Evolutionary conservation across 2,888 invertebrate species (phyloP).

Genomic region (Ferrisia virgata): DNA sequence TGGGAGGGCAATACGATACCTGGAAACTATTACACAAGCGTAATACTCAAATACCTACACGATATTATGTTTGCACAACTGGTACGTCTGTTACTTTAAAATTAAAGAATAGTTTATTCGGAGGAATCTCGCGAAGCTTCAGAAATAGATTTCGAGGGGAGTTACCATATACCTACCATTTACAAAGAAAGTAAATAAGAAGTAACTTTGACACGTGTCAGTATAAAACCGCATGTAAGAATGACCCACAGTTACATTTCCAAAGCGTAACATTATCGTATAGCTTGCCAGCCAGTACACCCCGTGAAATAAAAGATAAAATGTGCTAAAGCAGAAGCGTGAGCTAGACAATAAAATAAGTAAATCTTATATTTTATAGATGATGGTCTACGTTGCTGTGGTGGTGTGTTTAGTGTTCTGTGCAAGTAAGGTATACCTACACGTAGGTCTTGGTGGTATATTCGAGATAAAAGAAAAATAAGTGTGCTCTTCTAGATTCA

Average conservation of each 20-base stretch:
- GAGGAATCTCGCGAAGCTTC: not conserved
- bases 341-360: not conserved
- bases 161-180: too few species aligned
- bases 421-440: too few species aligned
- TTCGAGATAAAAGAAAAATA: not conserved
- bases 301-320: not conserved
- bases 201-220: slow-evolving; percentile 14
- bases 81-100: too few species aligned
- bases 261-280: not conserved
- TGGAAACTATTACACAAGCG: not conserved
- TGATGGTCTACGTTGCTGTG: too few species aligned
- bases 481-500: not conserved
- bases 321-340: not conserved
- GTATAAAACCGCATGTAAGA: not conserved
- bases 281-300: not conserved
- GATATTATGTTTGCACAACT: slow-evolving; percentile 14
- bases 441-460: too few species aligned
- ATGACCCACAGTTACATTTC: not conserved
- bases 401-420: too few species aligned
- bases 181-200: not conserved
- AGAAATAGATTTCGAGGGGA: not conserved
- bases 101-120: slow-evolving; percentile 13
- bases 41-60: not conserved
- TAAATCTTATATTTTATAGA: slow-evolving; percentile 1
- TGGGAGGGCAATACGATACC: not conserved